Conservation (phyloP, 2,888 invertebrate genomes). For the Tetramorium bicarinatum region DNA sequence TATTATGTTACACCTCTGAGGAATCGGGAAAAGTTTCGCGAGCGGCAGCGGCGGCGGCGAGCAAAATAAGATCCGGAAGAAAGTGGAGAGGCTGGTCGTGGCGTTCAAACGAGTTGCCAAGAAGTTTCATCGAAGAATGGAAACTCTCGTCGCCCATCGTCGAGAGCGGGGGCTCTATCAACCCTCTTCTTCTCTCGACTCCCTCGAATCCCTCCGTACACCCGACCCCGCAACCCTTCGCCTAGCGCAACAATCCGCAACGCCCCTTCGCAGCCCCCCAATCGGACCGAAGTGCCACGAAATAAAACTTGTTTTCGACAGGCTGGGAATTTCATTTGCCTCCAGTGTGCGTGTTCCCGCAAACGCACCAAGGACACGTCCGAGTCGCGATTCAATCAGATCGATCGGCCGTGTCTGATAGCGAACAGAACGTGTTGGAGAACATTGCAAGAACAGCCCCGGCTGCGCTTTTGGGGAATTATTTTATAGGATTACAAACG, state of each 20-base stretch:
- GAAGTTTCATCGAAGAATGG: slow-evolving; percentile 81
- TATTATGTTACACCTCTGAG: slow-evolving; percentile 72
- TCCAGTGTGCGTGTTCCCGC: slow-evolving; percentile 68
- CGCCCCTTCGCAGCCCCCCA: slow-evolving; percentile 50
- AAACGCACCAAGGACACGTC: slow-evolving; percentile 67
- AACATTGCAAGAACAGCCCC: slow-evolving; percentile 21
- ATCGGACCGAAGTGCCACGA: slow-evolving; percentile 72
- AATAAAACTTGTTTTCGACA: slow-evolving; percentile 76
- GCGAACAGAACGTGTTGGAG: slow-evolving; percentile 32
- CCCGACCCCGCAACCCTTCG: slow-evolving; percentile 38
- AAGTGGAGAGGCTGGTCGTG: slow-evolving; percentile 71
- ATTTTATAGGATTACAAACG: slow-evolving; percentile 53
- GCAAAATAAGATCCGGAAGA: slow-evolving; percentile 68
- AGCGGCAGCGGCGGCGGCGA: slow-evolving; percentile 55
- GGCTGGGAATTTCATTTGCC: slow-evolving; percentile 76
- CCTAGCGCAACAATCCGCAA: slow-evolving; percentile 62
- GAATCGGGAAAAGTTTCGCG: slow-evolving; percentile 69
- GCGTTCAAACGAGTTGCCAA: slow-evolving; percentile 81
- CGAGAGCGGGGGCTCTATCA: slow-evolving; percentile 58
- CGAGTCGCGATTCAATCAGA: slow-evolving; percentile 68
- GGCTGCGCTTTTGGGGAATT: slow-evolving; percentile 20
- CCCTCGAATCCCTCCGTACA: slow-evolving; percentile 18
- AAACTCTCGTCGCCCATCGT: slow-evolving; percentile 73
- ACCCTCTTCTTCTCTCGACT: slow-evolving; percentile 46
- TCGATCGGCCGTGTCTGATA: slow-evolving; percentile 61